These are phyloP conservation scores for Euura lappo DNA, from an alignment of 1,140 invertebrate genomes.

Conservation along the genomic window DNA sequence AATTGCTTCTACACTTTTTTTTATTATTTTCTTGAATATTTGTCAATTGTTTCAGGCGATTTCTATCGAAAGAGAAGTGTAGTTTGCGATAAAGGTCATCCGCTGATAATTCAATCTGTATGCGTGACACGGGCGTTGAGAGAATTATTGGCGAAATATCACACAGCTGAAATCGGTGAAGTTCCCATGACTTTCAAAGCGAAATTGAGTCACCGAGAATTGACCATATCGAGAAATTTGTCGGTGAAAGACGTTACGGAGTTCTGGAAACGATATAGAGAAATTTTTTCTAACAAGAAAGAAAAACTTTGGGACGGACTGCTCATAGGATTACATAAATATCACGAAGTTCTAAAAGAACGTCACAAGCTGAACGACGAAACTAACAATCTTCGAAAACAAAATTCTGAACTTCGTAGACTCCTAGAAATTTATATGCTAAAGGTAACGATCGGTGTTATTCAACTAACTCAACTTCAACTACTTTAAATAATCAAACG, in stretches of 20 bases:
- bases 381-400: constrained; percentile 56
- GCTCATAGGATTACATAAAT: constrained; percentile 61
- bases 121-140: constrained; percentile 61
- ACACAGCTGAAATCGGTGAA: constrained; percentile 45
- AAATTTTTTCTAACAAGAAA: constrained; percentile 56
- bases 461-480: constrained; percentile 14
- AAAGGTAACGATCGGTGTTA: constrained; percentile 28
- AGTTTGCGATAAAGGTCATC: constrained; percentile 53
- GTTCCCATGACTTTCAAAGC: constrained; percentile 25
- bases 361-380: constrained; percentile 59
- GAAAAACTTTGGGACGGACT: constrained; percentile 64
- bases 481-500: background rate
- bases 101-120: constrained; percentile 63
- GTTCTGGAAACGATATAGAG: constrained; percentile 60
- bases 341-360: constrained; percentile 62
- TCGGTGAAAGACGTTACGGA: constrained; percentile 55
- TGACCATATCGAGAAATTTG: constrained; percentile 58
- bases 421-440: constrained; percentile 50
- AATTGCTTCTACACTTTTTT: too few species aligned
- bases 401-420: constrained; percentile 63
- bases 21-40: too few species aligned
- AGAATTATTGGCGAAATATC: constrained; percentile 58
- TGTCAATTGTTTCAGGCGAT: background rate
- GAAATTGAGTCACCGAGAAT: constrained; percentile 34
- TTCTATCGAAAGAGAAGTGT: constrained; percentile 8